These are phyloP conservation scores for Encarsia formosa DNA, from an alignment of 2,888 invertebrate genomes.

Conservation along the genomic window DNA sequence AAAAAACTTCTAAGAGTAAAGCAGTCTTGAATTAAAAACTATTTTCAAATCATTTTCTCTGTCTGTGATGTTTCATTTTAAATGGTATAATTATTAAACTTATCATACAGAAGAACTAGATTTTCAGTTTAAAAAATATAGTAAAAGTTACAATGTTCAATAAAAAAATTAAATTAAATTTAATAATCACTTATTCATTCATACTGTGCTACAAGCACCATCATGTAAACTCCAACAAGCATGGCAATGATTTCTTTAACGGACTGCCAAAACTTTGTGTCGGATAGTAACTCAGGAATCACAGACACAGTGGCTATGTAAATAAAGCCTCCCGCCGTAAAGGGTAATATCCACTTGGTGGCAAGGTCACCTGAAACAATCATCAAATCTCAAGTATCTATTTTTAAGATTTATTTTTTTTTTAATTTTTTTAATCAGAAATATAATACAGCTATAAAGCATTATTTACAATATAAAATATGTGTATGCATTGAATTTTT, in stretches of 20 bases:
- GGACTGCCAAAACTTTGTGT: conserved; percentile 81
- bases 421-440: too few species aligned
- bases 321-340: conserved; percentile 99
- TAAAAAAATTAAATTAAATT: not conserved
- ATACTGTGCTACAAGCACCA: conserved; percentile 87
- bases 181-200: conserved; percentile 53
- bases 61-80: conserved; percentile 16
- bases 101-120: not conserved
- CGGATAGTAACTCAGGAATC: conserved; percentile 92
- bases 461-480: too few species aligned
- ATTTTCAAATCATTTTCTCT: too few species aligned
- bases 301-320: conserved; percentile 99
- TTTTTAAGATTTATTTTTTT: too few species aligned
- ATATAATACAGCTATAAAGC: too few species aligned
- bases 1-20: conserved; percentile 3
- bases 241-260: conserved; percentile 87
- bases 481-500: too few species aligned
- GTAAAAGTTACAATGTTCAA: not conserved
- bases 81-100: conserved; percentile 1
- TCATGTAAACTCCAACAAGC: conserved; percentile 86
- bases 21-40: conserved; percentile 7
- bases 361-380: conserved; percentile 63
- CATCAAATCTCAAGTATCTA: too few species aligned
- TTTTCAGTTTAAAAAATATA: not conserved
- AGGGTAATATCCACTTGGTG: conserved; percentile 88